A percentile compares a stretch with the other conserved stretches of the same genome.
Evolutionary conservation across 1,140 invertebrate genomes (phyloP).

Genomic region (Monomorium pharaonis): DNA sequence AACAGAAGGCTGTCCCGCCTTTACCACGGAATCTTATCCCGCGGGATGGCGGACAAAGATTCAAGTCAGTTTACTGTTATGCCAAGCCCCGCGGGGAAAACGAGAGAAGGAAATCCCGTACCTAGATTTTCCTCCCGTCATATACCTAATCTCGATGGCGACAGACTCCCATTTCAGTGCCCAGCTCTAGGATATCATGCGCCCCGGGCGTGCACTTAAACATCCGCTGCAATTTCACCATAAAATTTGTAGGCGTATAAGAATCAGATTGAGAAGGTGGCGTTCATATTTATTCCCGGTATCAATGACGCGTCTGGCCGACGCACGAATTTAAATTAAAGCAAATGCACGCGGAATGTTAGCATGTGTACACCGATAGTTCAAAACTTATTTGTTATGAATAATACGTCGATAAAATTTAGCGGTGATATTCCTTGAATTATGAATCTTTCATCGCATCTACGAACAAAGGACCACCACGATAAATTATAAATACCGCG

Average conservation of each 20-base stretch:
- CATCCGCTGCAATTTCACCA: constrained; percentile 59
- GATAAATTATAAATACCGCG: constrained; percentile 27
- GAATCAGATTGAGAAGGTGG: constrained; percentile 48
- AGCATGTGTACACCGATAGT: neutral
- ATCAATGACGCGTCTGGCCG: neutral
- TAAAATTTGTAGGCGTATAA: constrained; percentile 55
- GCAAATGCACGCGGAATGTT: neutral
- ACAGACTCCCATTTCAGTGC: constrained; percentile 64
- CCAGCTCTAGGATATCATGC: constrained; percentile 59
- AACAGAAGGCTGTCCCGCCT: constrained; percentile 63
- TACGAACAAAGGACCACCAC: neutral
- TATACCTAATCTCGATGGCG: constrained; percentile 73
- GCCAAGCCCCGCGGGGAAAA: constrained; percentile 50
- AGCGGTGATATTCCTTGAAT: neutral
- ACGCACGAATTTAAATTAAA: constrained; percentile 1
- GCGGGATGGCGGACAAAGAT: constrained; percentile 67
- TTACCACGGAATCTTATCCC: constrained; percentile 66
- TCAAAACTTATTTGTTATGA: constrained; percentile 14
- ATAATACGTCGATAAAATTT: neutral
- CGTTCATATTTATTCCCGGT: neutral
- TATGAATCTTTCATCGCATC: constrained; percentile 16
- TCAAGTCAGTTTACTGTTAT: constrained; percentile 72
- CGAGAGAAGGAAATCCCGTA: constrained; percentile 66
- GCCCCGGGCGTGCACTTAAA: constrained; percentile 67
- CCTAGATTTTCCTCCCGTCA: constrained; percentile 68